phyloP scores from a whole-genome alignment of 1,140 invertebrate species.

The Mizuhopecten yessoensis region DNA sequence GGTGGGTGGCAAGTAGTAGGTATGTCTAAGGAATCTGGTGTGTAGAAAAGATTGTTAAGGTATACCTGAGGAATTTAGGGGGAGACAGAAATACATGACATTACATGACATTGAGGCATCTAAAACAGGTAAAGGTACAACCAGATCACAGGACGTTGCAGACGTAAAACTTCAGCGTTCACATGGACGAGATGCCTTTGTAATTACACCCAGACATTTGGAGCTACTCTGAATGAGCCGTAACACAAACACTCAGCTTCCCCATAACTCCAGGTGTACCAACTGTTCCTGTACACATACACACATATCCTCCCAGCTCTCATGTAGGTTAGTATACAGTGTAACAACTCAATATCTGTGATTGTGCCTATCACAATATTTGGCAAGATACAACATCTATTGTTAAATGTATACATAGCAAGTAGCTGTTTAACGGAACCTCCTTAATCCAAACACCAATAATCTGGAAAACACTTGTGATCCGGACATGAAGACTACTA shows the following conservation, averaged over 20 bases:
- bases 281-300: not conserved
- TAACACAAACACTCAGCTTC: not conserved
- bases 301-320: not conserved
- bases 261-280: not conserved
- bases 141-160: not conserved
- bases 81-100: not conserved
- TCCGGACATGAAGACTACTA: too few relatives aligned
- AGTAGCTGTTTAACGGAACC: not conserved
- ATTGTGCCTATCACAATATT: not conserved
- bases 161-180: not conserved
- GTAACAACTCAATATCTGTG: not conserved
- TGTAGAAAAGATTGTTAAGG: not conserved
- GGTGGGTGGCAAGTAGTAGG: not conserved
- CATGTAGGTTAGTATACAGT: not conserved
- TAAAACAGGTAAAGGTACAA: constrained; percentile 14
- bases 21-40: not conserved
- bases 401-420: not conserved
- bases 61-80: not conserved
- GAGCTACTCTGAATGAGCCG: not conserved
- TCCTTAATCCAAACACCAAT: not conserved
- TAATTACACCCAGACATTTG: not conserved
- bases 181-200: not conserved
- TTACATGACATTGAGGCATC: not conserved
- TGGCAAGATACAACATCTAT: not conserved
- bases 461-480: not conserved